Conservation (phyloP, 2,888 invertebrate genomes). For the Scrobipalpa atriplicella region DNA sequence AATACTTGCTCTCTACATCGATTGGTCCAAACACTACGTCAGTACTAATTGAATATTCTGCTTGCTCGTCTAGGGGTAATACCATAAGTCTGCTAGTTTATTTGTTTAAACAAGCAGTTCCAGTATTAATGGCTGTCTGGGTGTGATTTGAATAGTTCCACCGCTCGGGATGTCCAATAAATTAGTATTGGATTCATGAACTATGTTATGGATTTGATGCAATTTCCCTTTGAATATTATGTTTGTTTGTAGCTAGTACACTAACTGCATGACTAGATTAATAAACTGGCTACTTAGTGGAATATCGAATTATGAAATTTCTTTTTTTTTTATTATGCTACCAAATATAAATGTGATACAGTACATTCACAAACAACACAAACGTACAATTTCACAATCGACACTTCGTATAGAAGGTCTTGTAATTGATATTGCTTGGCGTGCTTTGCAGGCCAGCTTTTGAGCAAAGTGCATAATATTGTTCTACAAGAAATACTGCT, state of each 20-base stretch:
- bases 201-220: not conserved
- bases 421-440: too few relatives aligned
- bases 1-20: not conserved
- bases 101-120: slow-evolving; percentile 52
- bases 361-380: too few relatives aligned
- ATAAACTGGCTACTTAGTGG: too few relatives aligned
- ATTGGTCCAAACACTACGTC: not conserved
- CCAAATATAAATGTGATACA: too few relatives aligned
- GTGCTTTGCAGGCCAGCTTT: too few relatives aligned
- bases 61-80: slow-evolving; percentile 26
- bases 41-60: slow-evolving; percentile 32
- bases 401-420: too few relatives aligned
- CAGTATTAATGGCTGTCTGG: slow-evolving; percentile 65
- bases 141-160: slow-evolving; percentile 63
- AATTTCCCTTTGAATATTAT: not conserved
- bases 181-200: not conserved
- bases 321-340: too few relatives aligned
- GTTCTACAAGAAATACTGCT: too few relatives aligned
- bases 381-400: too few relatives aligned
- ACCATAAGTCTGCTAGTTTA: slow-evolving; percentile 37
- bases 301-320: too few relatives aligned
- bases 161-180: slow-evolving; percentile 1
- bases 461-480: too few relatives aligned
- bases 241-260: not conserved
- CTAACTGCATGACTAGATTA: too few relatives aligned